Evolutionary conservation across 2,113 vertebrate genomes (phyloP).

Genomic region (Megalops atlanticus): DNA sequence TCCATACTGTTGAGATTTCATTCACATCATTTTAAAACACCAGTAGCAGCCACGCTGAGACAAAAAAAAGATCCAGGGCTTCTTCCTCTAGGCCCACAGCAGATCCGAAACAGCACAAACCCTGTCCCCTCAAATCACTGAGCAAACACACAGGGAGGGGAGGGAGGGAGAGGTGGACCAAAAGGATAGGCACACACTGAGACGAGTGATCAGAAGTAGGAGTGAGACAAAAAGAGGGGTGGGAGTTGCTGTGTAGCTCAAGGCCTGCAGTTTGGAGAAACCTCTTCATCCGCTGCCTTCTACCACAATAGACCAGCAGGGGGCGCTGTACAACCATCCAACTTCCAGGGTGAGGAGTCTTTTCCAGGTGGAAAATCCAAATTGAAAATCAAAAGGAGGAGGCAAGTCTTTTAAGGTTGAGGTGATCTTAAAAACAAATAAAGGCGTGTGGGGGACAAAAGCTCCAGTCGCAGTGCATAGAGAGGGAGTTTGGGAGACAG

Average conservation of each 20-base stretch:
- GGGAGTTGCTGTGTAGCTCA: neutral
- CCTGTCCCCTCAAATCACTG: constrained; percentile 26
- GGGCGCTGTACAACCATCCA: constrained; percentile 22
- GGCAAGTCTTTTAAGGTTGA: constrained; percentile 15
- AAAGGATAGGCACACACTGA: neutral
- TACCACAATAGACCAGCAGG: constrained; percentile 28
- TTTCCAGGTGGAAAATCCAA: neutral
- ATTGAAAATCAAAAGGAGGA: constrained; percentile 20
- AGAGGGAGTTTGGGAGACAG: neutral
- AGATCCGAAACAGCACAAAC: constrained; percentile 43
- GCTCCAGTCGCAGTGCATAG: constrained; percentile 34
- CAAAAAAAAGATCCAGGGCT: constrained; percentile 32
- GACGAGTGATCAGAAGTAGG: constrained; percentile 32
- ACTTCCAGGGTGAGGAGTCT: constrained; percentile 3
- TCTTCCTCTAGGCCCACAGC: constrained; percentile 43
- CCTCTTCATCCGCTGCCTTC: neutral
- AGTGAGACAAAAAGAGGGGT: neutral
- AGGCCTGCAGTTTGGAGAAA: neutral
- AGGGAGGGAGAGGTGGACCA: neutral
- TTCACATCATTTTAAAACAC: constrained; percentile 42
- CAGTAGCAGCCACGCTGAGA: constrained; percentile 67
- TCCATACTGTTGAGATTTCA: constrained; percentile 45
- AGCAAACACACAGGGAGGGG: constrained; percentile 9
- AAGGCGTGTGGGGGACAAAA: neutral
- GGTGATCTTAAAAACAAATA: neutral